These are phyloP conservation scores for Oceanites oceanicus DNA, from an alignment of 2,113 vertebrate species.

Conservation along the genomic window DNA sequence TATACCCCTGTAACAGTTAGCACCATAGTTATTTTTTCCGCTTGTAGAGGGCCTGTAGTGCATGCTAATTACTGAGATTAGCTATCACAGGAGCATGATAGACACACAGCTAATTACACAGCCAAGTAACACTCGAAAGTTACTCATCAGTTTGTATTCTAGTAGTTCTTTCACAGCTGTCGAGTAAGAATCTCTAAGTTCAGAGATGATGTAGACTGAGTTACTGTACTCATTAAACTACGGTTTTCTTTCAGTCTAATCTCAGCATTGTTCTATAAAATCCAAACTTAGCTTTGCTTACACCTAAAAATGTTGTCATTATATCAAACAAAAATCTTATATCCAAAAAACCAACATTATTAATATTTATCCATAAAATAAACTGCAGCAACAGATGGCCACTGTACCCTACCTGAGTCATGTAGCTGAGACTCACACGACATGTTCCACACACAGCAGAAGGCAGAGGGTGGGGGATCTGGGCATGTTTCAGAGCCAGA, in stretches of 20 bases:
- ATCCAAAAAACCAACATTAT: background rate
- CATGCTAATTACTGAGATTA: background rate
- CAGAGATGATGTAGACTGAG: background rate
- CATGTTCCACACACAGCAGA: background rate
- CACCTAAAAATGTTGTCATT: background rate
- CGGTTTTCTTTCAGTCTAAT: background rate
- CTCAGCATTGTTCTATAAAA: background rate
- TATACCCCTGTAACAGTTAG: background rate
- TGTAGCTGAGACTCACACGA: background rate
- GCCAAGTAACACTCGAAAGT: background rate
- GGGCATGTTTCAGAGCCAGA: background rate
- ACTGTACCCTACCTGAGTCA: background rate
- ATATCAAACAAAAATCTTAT: background rate
- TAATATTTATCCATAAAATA: background rate
- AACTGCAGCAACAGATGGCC: background rate
- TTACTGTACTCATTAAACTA: background rate
- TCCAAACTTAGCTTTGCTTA: background rate
- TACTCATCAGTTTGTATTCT: background rate
- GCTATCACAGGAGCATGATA: background rate
- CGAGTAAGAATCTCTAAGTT: background rate
- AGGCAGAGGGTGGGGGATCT: fast-evolving
- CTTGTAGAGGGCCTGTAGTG: background rate
- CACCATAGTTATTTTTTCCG: background rate
- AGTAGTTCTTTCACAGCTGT: background rate
- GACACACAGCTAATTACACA: background rate